Conservation (phyloP, 2,113 vertebrate genomes). For the Ahaetulla prasina region DNA sequence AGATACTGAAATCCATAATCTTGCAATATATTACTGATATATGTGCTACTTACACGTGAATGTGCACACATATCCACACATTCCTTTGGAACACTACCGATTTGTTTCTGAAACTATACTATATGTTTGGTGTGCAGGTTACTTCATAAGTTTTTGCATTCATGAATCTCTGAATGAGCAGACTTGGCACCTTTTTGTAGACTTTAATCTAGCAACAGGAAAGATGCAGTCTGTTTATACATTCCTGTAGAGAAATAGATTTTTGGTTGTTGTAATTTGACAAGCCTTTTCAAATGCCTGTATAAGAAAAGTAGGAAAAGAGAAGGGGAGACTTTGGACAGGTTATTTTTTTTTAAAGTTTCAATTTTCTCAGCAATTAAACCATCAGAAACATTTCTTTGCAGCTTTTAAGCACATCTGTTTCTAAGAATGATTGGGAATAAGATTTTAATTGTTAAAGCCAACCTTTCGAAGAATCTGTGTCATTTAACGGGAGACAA, state of each 20-base stretch:
- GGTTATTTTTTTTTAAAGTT: constrained; percentile 48
- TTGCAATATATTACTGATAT: background rate
- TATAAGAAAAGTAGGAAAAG: constrained; percentile 65
- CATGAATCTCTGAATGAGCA: constrained; percentile 61
- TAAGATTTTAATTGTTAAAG: constrained; percentile 21
- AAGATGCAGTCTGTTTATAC: constrained; percentile 70
- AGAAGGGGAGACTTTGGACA: constrained; percentile 60
- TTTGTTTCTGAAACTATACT: background rate
- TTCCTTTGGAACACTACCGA: background rate
- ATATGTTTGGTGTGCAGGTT: fast-evolving
- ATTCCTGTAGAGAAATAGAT: constrained; percentile 69
- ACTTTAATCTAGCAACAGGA: constrained; percentile 70
- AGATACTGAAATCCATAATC: background rate
- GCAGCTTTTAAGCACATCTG: constrained; percentile 36
- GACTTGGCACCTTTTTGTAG: constrained; percentile 68
- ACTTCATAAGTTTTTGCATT: background rate
- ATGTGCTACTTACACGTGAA: background rate
- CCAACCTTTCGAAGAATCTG: constrained; percentile 13
- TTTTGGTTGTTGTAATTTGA: constrained; percentile 50
- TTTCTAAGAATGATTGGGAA: constrained; percentile 39
- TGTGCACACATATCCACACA: background rate
- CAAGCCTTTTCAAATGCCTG: constrained; percentile 67
- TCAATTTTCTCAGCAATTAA: constrained; percentile 64
- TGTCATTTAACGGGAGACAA: background rate
- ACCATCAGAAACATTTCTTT: constrained; percentile 51